Conservation (phyloP, 2,888 invertebrate genomes). For the Protophormia terraenovae region DNA sequence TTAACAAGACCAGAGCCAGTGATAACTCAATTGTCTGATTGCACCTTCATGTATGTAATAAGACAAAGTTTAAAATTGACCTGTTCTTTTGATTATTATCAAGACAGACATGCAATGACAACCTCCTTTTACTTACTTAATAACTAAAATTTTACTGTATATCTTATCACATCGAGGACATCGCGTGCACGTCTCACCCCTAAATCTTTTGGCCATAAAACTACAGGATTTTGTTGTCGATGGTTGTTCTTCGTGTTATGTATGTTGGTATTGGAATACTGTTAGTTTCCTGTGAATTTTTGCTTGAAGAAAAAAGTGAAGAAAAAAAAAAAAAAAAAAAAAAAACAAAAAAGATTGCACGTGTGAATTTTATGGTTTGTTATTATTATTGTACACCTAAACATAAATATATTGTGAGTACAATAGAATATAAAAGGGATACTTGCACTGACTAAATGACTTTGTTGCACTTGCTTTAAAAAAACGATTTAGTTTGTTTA, state of each 20-base stretch:
- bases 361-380: conserved; percentile 66
- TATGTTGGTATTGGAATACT: conserved; percentile 12
- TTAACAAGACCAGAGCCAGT: conserved; percentile 31
- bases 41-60: not conserved
- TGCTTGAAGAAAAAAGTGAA: not conserved
- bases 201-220: conserved; percentile 30
- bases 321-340: not conserved
- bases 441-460: not conserved
- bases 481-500: not conserved
- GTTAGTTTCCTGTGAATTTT: conserved; percentile 65
- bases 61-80: conserved; percentile 41
- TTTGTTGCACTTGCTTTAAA: conserved; percentile 27
- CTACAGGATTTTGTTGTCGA: conserved; percentile 30
- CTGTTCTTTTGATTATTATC: conserved; percentile 55
- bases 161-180: conserved; percentile 55
- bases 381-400: conserved; percentile 24
- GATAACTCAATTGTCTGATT: conserved; percentile 59
- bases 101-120: conserved; percentile 10
- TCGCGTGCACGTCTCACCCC: conserved; percentile 60
- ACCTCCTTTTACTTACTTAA: not conserved
- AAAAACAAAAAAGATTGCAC: conserved; percentile 44
- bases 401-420: conserved; percentile 14
- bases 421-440: not conserved
- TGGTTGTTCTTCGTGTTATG: not conserved
- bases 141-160: no score